Evolutionary conservation across 2,797 vertebrate genomes (phyloP), one percentile per base, ranked within the genome.

Genomic region (Neomorphus geoffroyi): DNA sequence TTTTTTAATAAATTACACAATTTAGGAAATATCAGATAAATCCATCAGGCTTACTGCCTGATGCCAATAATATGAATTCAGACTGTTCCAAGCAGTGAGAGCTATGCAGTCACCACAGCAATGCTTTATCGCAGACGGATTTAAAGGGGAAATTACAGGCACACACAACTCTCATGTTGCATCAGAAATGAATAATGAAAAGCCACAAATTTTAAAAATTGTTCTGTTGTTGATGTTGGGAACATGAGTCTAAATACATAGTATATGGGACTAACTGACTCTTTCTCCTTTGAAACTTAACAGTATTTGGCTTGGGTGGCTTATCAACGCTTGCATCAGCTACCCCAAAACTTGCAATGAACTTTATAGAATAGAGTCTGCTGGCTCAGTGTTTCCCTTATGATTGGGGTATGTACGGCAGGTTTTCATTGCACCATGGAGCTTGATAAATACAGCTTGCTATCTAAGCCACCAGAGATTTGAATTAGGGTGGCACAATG

Each of bases 141-240:
- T 93, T 84, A 81, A 39, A 75, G 30, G 11, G 46, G 70, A 94
- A 95, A 94, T 73, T 56, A 50, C 27, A 75, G 80, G 26, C 39
- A 75, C 18, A n/a, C 37, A 35, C 0, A 1, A 70, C 28, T 57
- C 28, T 56, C 18, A 56, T 1, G 0, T 64, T 72, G 43, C 35
- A 82, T 41, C 48, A 90, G 56, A 90, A 88, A 56, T 2, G 18
- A n/a, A 58, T 62, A 66, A 70, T 19, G 27, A 79, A 18, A 53
- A 77, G n/a, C 18, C 3, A 4, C n/a, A 71, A 67, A 61, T 56
- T 41, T 16, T 56, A 83, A 83, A 74, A 60, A 54, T n/a, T 37
- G 6, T 39, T 80, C 45, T 35, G 2, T 14, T 57, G 39, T 10
- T 62, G 41, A 14, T 41, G 18, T 14, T 3, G 13, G 50, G 19